A percentile compares a stretch with the other conserved stretches of the same genome.
These are phyloP conservation scores for Colistium nudipinnis DNA, from an alignment of 2,113 vertebrate genomes.

Conservation along the genomic window DNA sequence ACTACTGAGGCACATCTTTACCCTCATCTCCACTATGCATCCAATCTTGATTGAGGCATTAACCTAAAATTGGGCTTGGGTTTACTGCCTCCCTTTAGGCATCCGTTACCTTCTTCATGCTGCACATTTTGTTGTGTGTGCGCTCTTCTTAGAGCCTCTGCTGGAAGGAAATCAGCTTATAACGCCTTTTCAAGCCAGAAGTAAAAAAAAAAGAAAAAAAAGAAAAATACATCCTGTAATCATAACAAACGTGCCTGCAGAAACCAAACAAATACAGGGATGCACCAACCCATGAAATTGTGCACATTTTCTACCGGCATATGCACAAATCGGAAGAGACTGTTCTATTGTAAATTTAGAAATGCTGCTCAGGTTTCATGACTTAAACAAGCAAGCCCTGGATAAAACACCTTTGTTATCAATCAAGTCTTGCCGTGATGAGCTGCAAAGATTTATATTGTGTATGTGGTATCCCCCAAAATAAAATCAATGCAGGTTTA, in stretches of 20 bases:
- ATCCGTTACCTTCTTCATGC: no score
- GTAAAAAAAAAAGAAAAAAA: conserved; percentile 21
- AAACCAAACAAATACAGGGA: neutral
- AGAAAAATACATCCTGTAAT: neutral
- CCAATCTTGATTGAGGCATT: no score
- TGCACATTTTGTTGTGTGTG: no score
- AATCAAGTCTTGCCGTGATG: neutral
- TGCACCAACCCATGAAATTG: neutral
- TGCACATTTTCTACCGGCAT: neutral
- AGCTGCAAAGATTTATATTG: neutral
- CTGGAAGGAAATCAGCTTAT: conserved; percentile 5
- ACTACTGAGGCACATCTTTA: no score
- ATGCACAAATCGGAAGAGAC: conserved; percentile 11
- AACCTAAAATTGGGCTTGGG: no score
- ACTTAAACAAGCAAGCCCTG: neutral
- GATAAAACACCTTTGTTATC: conserved; percentile 14
- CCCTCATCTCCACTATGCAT: no score
- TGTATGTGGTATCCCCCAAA: neutral
- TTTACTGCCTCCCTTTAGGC: no score
- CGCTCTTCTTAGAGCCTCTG: neutral
- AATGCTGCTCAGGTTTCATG: neutral
- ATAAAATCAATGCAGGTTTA: neutral
- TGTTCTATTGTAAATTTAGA: neutral
- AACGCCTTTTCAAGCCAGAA: conserved; percentile 7
- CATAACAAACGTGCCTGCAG: neutral